Evolutionary conservation across 2,113 vertebrate genomes (phyloP).

Genomic region (Tringa solitaria): DNA sequence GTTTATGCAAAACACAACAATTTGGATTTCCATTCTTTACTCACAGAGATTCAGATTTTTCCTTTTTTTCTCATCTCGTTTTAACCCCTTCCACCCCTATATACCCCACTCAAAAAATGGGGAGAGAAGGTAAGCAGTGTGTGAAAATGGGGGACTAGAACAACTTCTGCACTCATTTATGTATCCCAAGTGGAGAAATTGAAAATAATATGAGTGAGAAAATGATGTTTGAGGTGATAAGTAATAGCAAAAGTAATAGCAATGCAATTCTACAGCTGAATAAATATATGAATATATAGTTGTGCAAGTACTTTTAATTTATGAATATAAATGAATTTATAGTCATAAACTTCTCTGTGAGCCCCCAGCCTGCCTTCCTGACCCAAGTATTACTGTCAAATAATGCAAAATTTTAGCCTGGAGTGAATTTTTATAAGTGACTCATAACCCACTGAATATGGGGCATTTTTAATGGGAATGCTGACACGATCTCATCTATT

Average conservation of each 20-base stretch:
- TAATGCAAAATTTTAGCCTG: background rate
- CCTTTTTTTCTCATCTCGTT: background rate
- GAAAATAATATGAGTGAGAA: background rate
- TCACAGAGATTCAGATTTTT: background rate
- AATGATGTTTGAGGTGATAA: background rate
- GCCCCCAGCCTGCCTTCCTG: background rate
- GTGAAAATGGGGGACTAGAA: background rate
- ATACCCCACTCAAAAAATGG: background rate
- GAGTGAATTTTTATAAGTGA: background rate
- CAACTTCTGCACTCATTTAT: background rate
- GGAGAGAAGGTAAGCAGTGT: background rate
- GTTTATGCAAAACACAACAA: background rate
- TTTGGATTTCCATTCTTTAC: background rate
- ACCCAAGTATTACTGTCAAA: background rate
- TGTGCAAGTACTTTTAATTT: background rate
- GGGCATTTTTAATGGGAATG: conserved; percentile 12
- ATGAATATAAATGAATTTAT: background rate
- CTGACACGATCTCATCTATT: background rate
- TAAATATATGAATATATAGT: background rate
- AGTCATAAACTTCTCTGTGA: background rate
- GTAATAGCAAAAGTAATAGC: background rate
- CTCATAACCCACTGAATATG: background rate
- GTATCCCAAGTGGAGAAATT: background rate
- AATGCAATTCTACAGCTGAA: background rate
- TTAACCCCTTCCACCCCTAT: background rate